Conservation (phyloP, 2,797 vertebrate species). For the Enteromius radiatus region DNA sequence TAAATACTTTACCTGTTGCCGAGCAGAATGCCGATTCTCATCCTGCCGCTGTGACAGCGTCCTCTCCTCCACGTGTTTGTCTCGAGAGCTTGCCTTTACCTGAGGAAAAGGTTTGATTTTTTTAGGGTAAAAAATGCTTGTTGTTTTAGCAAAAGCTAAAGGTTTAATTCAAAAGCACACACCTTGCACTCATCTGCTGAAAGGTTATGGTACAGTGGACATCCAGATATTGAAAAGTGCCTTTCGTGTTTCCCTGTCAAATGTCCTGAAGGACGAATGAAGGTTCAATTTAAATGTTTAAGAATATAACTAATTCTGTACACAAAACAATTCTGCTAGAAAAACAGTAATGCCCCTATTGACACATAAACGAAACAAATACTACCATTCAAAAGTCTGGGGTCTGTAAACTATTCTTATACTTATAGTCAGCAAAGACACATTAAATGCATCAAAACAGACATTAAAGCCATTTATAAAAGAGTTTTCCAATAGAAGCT, state of each 20-base stretch:
- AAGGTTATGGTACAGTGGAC: slow-evolving; percentile 95
- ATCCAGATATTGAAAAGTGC: slow-evolving; percentile 97
- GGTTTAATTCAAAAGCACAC: background rate
- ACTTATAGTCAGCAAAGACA: background rate
- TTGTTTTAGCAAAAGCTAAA: background rate
- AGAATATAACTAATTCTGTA: background rate
- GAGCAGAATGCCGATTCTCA: slow-evolving; percentile 93
- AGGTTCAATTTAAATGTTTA: background rate
- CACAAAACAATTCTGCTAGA: background rate
- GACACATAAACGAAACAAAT: background rate
- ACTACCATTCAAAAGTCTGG: slow-evolving; percentile 8
- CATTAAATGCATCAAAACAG: background rate
- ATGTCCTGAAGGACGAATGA: slow-evolving; percentile 79
- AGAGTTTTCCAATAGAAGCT: background rate
- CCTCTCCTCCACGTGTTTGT: slow-evolving; percentile 93
- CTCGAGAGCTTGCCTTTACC: slow-evolving; percentile 92
- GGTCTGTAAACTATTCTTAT: background rate
- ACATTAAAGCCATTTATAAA: background rate
- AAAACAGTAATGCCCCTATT: background rate
- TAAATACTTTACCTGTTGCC: slow-evolving; percentile 85
- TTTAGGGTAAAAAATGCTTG: background rate
- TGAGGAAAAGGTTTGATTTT: slow-evolving; percentile 58
- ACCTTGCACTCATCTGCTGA: slow-evolving; percentile 97
- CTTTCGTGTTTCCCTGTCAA: slow-evolving; percentile 95
- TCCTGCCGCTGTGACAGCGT: slow-evolving; percentile 91